A percentile compares a stretch with the other conserved stretches of the same genome.
phyloP scores from a whole-genome alignment of 2,888 invertebrate genomes.

The Metalampra italica region DNA sequence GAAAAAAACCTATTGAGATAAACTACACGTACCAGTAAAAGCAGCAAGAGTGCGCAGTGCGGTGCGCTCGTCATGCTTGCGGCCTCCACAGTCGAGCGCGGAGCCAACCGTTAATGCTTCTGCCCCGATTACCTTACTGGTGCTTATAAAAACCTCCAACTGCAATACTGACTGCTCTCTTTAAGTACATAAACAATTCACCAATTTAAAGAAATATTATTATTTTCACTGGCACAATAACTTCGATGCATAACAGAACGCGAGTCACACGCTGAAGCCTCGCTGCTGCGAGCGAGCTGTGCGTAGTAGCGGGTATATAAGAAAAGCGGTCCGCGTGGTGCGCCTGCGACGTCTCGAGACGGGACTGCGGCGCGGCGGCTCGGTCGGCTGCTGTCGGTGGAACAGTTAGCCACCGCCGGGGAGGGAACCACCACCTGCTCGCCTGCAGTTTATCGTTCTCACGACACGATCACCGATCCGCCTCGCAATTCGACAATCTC shows the following conservation, averaged over 20 bases:
- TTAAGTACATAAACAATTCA: constrained; percentile 15
- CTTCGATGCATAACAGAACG: not conserved
- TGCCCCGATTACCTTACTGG: constrained; percentile 75
- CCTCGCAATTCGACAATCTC: constrained; percentile 62
- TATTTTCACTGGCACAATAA: constrained; percentile 33
- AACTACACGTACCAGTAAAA: constrained; percentile 46
- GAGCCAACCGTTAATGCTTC: constrained; percentile 76
- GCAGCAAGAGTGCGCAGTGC: constrained; percentile 57
- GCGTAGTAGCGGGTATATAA: constrained; percentile 12
- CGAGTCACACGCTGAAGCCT: constrained; percentile 24
- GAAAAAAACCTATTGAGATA: too few species aligned
- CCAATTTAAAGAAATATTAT: constrained; percentile 14
- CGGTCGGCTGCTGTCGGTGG: constrained; percentile 56
- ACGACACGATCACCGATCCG: constrained; percentile 63
- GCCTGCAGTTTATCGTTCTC: constrained; percentile 66
- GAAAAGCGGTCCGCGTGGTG: constrained; percentile 48
- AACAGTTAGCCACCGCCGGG: constrained; percentile 69
- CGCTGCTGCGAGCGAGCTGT: constrained; percentile 18
- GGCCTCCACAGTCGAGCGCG: constrained; percentile 75
- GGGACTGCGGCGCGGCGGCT: constrained; percentile 60
- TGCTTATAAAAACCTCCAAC: constrained; percentile 48
- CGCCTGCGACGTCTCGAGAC: constrained; percentile 50
- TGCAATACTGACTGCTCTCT: constrained; percentile 15
- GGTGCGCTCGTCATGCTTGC: constrained; percentile 76
- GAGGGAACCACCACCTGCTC: constrained; percentile 72